A percentile compares a stretch with the other conserved stretches of the same genome.
phyloP scores from a whole-genome alignment of 1,140 invertebrate genomes.

The Drosophila nikananu region DNA sequence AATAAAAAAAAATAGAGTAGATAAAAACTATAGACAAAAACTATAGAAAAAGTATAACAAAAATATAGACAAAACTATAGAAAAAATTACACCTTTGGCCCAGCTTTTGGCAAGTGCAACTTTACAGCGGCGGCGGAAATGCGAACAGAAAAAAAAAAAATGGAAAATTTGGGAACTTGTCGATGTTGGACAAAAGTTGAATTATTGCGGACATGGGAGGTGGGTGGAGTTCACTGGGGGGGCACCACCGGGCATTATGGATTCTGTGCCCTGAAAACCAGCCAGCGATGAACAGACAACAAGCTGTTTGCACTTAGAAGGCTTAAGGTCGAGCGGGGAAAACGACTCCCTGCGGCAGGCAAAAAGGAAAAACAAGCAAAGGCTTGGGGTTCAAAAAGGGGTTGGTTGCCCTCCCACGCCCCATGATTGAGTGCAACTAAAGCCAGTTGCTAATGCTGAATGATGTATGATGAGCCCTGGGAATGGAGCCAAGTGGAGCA shows the following conservation, averaged over 20 bases:
- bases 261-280: slow-evolving; percentile 17
- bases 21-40: not conserved
- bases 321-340: slow-evolving; percentile 21
- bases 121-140: slow-evolving; percentile 10
- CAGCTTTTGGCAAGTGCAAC: slow-evolving; percentile 24
- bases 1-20: not conserved
- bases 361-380: not conserved
- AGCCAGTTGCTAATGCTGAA: slow-evolving; percentile 45
- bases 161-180: slow-evolving; percentile 21
- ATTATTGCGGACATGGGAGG: slow-evolving; percentile 26
- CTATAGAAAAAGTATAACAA: not conserved
- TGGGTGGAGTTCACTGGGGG: not conserved
- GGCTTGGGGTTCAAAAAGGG: too few relatives aligned
- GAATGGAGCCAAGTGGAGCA: slow-evolving; percentile 9
- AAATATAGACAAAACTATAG: not conserved
- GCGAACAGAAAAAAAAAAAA: not conserved
- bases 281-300: slow-evolving; percentile 46
- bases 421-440: slow-evolving; percentile 42
- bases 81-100: slow-evolving; percentile 38
- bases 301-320: slow-evolving; percentile 52
- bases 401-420: not conserved
- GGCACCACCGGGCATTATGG: slow-evolving; percentile 24
- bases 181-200: slow-evolving; percentile 46
- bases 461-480: slow-evolving; percentile 25
- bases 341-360: slow-evolving; percentile 1